Evolutionary conservation across 37 sponge, comb jelly and placozoan genomes (phyloP).

Genomic region (Geodia barretti): DNA sequence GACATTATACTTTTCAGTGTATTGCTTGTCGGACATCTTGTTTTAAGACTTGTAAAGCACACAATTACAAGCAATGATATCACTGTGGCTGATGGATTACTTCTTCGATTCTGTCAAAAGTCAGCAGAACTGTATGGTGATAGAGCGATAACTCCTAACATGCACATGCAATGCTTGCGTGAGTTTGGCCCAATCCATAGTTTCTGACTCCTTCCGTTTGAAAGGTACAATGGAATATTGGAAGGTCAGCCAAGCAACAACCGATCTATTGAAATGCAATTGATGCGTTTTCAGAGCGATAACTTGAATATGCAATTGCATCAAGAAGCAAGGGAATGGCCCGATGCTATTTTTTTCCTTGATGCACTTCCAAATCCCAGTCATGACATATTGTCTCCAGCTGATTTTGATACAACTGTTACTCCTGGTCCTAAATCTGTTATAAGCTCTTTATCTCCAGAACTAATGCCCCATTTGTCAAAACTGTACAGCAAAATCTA

Average conservation of each 20-base stretch:
- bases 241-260: slow-evolving; percentile 24
- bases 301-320: not conserved
- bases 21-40: slow-evolving; percentile 1
- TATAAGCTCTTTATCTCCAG: not conserved
- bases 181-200: slow-evolving; percentile 33
- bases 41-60: not conserved
- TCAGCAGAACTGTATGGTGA: slow-evolving; percentile 25
- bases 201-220: slow-evolving; percentile 49
- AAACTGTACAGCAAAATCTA: slow-evolving; percentile 8
- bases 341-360: not conserved
- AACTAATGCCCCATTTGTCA: not conserved
- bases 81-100: slow-evolving; percentile 22
- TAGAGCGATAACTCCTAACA: slow-evolving; percentile 37
- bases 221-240: slow-evolving; percentile 49
- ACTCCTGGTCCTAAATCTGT: slow-evolving; percentile 2
- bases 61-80: slow-evolving; percentile 22
- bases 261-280: slow-evolving; percentile 18
- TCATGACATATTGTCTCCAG: not conserved
- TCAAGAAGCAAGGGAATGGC: not conserved
- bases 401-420: not conserved
- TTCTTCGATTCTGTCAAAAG: slow-evolving; percentile 24
- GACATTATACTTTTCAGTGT: slow-evolving; percentile 5
- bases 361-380: not conserved
- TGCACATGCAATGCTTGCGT: slow-evolving; percentile 48
- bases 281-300: slow-evolving; percentile 33